Evolutionary conservation across 1,140 invertebrate genomes (phyloP), one percentile per base, ranked within the genome.

Genomic region (Dreissena rostriformis): DNA sequence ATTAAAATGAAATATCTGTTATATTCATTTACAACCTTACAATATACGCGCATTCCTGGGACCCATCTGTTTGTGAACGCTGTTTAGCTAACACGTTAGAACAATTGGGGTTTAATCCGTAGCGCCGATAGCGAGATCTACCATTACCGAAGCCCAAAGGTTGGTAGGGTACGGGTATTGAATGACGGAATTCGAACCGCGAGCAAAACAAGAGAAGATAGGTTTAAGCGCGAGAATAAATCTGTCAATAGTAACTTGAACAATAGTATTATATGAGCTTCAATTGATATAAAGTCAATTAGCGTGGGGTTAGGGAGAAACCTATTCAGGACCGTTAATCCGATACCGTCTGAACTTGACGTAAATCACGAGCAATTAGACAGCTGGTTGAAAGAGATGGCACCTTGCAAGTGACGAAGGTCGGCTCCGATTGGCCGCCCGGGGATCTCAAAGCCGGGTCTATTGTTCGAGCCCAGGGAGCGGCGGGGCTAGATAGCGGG

Each of bases 391-490:
- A 82, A 82, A 74, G 73, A 74, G 80, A 82, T 82, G 80, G 80
- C 80, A 82, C 80, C 80, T 82, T 29, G 51, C 70, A 74, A 73
- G 80, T 82, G 71, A 82, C 80, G 55, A 75, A 82, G 80, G 71
- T 82, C 72, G 55, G 29, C 72, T n/a, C 51, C 75, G 80, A 82
- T 82, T 82, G 80, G 80, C 75, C 73, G 51, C 63, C 53, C 28
- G 17, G 10, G 39, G 72, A 75, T 72, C 80, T 73, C 65, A 66
- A 71, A 74, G 72, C 7, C 55, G 51, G 24, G 39, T 82, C 74
- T 82, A 66, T 74, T 51, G 29, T 19, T 29, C 72, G 71, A 72
- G 57, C 51, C 28, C 12, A 68, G 49, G 51, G 63, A 68, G 55
- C 55, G 72, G 49, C 68, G 39, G 39, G 39, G 39, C 39, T 39